These are phyloP conservation scores for Pelmatolapia mariae DNA, from an alignment of 2,113 vertebrate species.

Conservation along the genomic window DNA sequence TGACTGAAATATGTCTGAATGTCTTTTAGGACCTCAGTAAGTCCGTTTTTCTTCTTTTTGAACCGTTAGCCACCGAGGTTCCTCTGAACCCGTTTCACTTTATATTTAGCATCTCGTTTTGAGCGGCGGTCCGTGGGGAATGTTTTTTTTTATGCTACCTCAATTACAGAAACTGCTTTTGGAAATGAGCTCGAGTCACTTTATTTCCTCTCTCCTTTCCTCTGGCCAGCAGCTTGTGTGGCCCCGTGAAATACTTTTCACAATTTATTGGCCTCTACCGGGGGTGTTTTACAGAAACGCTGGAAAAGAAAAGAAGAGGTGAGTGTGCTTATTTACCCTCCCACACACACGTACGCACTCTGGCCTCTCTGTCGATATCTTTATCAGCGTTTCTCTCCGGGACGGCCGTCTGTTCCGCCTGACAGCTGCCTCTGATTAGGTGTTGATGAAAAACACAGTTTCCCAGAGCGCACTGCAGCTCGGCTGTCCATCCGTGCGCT, in stretches of 20 bases:
- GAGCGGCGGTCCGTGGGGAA: background rate
- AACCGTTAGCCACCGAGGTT: background rate
- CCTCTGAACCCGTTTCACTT: background rate
- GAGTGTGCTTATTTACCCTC: background rate
- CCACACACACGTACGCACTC: background rate
- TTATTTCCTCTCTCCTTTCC: background rate
- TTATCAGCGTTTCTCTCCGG: background rate
- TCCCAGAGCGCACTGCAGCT: conserved; percentile 34
- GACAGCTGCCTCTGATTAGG: conserved; percentile 28
- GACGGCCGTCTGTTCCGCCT: conserved; percentile 9
- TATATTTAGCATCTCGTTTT: background rate
- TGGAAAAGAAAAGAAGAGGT: background rate
- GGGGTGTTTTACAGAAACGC: background rate
- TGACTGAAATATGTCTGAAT: background rate
- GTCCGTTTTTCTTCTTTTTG: accelerated
- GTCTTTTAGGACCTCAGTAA: background rate
- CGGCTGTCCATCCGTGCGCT: background rate
- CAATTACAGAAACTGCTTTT: background rate
- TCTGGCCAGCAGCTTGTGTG: background rate
- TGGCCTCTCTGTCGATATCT: conserved; percentile 10
- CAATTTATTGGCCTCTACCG: background rate
- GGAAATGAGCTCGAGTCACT: background rate
- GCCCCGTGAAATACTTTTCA: background rate
- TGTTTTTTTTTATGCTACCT: background rate
- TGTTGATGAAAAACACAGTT: conserved; percentile 40